These are phyloP conservation scores for Fragum sueziense DNA, from an alignment of 2,888 invertebrate species.

Conservation along the genomic window DNA sequence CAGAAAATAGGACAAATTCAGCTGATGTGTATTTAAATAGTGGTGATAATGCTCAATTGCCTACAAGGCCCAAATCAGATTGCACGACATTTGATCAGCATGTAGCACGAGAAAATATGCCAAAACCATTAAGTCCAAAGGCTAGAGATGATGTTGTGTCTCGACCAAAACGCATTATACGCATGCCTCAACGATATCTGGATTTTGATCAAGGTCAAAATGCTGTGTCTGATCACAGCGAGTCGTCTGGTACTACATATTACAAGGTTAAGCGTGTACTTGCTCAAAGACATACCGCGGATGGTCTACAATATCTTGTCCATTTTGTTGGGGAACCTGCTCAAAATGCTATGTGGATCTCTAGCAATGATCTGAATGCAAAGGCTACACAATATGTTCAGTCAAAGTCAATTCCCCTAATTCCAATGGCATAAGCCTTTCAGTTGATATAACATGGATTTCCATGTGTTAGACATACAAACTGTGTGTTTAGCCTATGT, in stretches of 20 bases:
- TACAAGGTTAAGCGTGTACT: slow-evolving; percentile 42
- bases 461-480: too few relatives aligned
- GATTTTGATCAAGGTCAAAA: slow-evolving; percentile 29
- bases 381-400: too few relatives aligned
- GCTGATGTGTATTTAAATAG: too few relatives aligned
- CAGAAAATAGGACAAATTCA: too few relatives aligned
- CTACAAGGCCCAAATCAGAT: background rate
- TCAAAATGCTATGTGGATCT: slow-evolving; percentile 43
- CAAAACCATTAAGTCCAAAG: background rate
- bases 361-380: too few relatives aligned
- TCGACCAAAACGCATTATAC: background rate
- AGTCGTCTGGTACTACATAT: slow-evolving; percentile 3
- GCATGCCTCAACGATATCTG: slow-evolving; percentile 23
- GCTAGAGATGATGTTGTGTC: background rate
- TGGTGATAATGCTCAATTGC: too few relatives aligned
- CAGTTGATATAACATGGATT: too few relatives aligned
- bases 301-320: slow-evolving; percentile 42
- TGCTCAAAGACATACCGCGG: slow-evolving; percentile 39
- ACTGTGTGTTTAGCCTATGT: too few relatives aligned
- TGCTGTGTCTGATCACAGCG: background rate
- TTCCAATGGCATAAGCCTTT: too few relatives aligned
- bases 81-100: background rate
- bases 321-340: slow-evolving; percentile 49
- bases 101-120: background rate
- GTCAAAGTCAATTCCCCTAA: too few relatives aligned